phyloP scores from a whole-genome alignment of 2,888 invertebrate species.

The Luffia ferchaultella region DNA sequence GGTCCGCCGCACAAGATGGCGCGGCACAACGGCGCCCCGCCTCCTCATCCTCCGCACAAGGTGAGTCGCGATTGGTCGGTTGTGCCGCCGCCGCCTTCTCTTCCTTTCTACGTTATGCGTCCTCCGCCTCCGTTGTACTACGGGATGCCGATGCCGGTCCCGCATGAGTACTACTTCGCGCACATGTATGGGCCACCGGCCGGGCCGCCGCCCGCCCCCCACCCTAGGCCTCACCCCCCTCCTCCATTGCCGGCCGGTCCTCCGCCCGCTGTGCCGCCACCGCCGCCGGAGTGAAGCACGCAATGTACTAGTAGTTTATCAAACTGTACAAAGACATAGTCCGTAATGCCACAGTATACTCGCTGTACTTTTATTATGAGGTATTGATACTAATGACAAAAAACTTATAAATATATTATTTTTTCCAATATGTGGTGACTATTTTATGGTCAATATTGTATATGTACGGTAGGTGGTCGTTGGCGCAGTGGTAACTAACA shows the following conservation, averaged over 20 bases:
- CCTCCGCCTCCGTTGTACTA: slow-evolving; percentile 30
- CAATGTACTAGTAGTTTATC: too few species aligned
- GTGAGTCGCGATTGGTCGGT: slow-evolving; percentile 38
- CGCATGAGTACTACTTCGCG: slow-evolving; percentile 12
- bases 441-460: too few species aligned
- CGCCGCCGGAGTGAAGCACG: slow-evolving; percentile 63
- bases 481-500: too few species aligned
- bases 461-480: too few species aligned
- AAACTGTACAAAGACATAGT: too few species aligned
- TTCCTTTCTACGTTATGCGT: slow-evolving; percentile 48
- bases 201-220: slow-evolving; percentile 14
- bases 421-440: too few species aligned
- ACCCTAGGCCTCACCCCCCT: slow-evolving; percentile 12
- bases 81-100: slow-evolving; percentile 32
- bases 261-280: slow-evolving; percentile 69
- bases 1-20: slow-evolving; percentile 41
- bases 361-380: too few species aligned
- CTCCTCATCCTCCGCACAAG: slow-evolving; percentile 33
- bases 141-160: slow-evolving; percentile 29
- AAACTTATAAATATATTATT: too few species aligned
- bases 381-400: too few species aligned
- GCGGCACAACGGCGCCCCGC: slow-evolving; percentile 44
- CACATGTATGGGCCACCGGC: slow-evolving; percentile 14
- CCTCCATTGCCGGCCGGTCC: slow-evolving; percentile 63
- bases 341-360: too few species aligned